Conservation (phyloP, 2,888 invertebrate species). For the Melanotus villosus region DNA sequence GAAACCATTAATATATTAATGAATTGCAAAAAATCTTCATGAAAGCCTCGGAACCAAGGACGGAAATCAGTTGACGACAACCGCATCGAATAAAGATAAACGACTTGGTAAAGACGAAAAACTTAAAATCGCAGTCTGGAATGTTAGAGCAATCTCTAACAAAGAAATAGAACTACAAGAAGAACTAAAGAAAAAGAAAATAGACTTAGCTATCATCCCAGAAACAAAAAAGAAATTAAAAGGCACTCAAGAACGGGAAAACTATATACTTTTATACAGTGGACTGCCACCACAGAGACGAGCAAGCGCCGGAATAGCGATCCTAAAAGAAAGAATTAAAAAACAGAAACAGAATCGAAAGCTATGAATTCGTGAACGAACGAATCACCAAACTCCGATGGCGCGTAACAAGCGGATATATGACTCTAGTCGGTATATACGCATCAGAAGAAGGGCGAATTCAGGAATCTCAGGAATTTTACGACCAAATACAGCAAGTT, state of each 20-base stretch:
- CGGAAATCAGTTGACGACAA: too few species aligned
- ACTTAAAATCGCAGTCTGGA: neutral
- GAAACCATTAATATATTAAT: too few species aligned
- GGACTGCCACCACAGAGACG: neutral
- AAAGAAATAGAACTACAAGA: neutral
- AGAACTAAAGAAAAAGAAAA: neutral
- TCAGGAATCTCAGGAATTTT: neutral
- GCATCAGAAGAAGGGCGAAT: neutral
- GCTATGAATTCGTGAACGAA: neutral
- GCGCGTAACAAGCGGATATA: neutral
- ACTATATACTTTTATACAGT: neutral
- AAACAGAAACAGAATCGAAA: neutral
- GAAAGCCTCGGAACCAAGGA: too few species aligned
- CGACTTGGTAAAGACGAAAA: neutral
- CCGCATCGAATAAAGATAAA: neutral
- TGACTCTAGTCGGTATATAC: neutral
- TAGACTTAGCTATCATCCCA: neutral
- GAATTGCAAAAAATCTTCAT: too few species aligned
- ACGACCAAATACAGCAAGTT: neutral
- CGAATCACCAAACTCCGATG: neutral
- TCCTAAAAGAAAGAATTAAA: too few species aligned
- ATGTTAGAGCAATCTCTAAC: neutral
- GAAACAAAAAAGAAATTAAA: neutral
- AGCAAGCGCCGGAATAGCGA: too few species aligned
- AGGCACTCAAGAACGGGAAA: neutral